These are phyloP conservation scores for Drosophila affinis DNA, from an alignment of 2,888 invertebrate species.

Conservation along the genomic window DNA sequence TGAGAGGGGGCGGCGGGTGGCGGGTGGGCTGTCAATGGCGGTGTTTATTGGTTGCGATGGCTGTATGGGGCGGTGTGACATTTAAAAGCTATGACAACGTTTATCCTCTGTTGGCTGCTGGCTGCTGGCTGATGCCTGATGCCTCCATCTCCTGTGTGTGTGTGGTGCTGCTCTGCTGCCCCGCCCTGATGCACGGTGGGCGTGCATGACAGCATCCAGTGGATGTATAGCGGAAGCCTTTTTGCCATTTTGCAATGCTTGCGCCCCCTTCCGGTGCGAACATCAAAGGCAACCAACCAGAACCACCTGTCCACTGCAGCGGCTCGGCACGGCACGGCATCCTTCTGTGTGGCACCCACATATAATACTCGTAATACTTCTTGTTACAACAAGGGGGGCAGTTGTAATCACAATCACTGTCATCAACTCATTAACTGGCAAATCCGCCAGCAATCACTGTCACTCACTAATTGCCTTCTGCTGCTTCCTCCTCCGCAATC, in stretches of 20 bases:
- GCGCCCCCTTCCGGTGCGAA: constrained; percentile 51
- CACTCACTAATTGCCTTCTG: constrained; percentile 17
- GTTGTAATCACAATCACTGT: constrained; percentile 19
- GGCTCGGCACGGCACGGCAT: too few species aligned
- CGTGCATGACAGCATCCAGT: constrained; percentile 69
- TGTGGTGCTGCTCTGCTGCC: constrained; percentile 20
- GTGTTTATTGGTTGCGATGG: constrained; percentile 38
- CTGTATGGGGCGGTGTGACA: constrained; percentile 52
- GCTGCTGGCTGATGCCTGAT: constrained; percentile 22
- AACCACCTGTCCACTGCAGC: not conserved
- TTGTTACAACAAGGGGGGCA: too few species aligned
- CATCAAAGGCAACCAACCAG: constrained; percentile 5
- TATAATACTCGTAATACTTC: not conserved
- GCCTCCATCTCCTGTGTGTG: constrained; percentile 1
- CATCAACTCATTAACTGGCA: constrained; percentile 25
- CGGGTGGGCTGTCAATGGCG: constrained; percentile 38
- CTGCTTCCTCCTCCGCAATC: not conserved
- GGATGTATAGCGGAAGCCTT: constrained; percentile 52
- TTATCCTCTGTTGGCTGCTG: constrained; percentile 51
- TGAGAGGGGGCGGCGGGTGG: not conserved
- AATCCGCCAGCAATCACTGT: not conserved
- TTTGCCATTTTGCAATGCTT: constrained; percentile 61
- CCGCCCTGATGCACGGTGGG: constrained; percentile 54
- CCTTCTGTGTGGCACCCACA: not conserved
- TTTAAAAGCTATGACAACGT: constrained; percentile 71